A percentile compares a stretch with the other conserved stretches of the same genome.
Evolutionary conservation across 30 jellyfish, hydroid and myxozoan genomes (phyloP).

Genomic region (Aurelia sp.): DNA sequence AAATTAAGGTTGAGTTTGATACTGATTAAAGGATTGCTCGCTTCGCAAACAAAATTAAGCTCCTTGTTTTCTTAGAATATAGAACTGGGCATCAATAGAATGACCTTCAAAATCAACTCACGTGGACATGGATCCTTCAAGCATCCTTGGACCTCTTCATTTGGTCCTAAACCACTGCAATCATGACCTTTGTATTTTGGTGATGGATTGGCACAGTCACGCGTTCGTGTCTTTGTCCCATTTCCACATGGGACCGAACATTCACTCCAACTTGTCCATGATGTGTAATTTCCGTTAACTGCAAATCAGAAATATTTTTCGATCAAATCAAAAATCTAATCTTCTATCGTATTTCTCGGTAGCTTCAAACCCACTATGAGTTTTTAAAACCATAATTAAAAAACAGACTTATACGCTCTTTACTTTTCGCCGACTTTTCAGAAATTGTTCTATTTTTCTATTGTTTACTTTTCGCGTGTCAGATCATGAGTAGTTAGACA

Average conservation of each 20-base stretch:
- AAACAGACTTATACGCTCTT: no score
- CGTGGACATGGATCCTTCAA: slow-evolving; percentile 75
- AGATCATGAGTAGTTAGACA: no score
- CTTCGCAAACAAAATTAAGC: not conserved
- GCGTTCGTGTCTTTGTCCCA: slow-evolving; percentile 57
- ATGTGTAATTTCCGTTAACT: slow-evolving; percentile 69
- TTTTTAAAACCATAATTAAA: no score
- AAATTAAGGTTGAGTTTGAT: not conserved
- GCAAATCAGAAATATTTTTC: not conserved
- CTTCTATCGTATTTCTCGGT: no score
- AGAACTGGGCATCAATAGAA: no score
- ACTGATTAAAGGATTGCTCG: not conserved
- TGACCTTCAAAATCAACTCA: not conserved
- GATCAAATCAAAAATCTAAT: not conserved
- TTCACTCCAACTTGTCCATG: slow-evolving; percentile 81
- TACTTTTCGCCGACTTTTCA: no score
- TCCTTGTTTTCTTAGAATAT: no score
- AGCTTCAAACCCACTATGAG: no score
- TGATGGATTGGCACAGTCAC: slow-evolving; percentile 74
- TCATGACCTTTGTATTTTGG: slow-evolving; percentile 73
- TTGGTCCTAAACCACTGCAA: slow-evolving; percentile 68
- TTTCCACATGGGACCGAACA: slow-evolving; percentile 76
- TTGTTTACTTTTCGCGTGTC: no score
- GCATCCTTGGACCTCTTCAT: slow-evolving; percentile 55
- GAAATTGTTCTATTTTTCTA: no score